A percentile compares a stretch with the other conserved stretches of the same genome.
Conservation (phyloP, 2,113 vertebrate genomes). For the Stercorarius parasiticus region DNA sequence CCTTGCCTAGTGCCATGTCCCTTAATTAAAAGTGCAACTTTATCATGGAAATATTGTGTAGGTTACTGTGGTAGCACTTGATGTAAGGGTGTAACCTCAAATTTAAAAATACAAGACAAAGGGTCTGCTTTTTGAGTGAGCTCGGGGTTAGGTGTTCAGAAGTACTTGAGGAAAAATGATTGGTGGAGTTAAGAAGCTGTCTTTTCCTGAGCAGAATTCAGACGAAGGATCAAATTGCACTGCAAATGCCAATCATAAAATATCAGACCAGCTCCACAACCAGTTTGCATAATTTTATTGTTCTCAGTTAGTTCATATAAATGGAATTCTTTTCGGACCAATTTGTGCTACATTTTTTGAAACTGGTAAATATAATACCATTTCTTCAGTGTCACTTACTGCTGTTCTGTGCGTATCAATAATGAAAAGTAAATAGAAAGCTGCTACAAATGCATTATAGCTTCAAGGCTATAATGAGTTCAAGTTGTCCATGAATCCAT, state of each 20-base stretch:
- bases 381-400: not conserved
- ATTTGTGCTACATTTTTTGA: not conserved
- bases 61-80: not conserved
- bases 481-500: not conserved
- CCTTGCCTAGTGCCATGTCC: not conserved
- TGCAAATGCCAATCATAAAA: not conserved
- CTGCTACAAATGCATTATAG: not conserved
- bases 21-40: not conserved
- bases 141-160: not conserved
- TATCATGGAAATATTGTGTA: not conserved
- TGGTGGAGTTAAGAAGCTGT: not conserved
- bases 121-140: not conserved
- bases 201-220: not conserved
- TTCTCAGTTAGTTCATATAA: not conserved
- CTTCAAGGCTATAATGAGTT: not conserved
- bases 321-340: not conserved
- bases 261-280: not conserved
- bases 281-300: not conserved
- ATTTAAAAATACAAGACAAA: not conserved
- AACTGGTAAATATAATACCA: not conserved
- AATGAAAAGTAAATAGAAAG: not conserved
- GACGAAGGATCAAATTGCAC: not conserved
- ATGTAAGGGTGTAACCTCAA: not conserved
- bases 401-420: not conserved
- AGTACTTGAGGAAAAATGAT: not conserved